Percentiles rank a stretch among this genome's conserved stretches.
These are phyloP conservation scores for Epistrophe grossulariae DNA, from an alignment of 2,888 invertebrate genomes.

Conservation along the genomic window DNA sequence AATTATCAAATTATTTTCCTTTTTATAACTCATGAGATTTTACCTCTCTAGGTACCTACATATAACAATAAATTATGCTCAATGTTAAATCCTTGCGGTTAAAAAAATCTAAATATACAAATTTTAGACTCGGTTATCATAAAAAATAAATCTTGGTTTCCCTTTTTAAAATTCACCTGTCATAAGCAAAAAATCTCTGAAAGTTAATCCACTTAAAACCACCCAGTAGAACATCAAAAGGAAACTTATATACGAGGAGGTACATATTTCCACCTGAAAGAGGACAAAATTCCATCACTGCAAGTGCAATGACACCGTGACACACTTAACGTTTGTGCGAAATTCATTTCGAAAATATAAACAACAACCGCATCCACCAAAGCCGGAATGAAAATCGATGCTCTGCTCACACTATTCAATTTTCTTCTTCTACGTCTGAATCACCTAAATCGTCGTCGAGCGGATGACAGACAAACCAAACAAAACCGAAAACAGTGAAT, in stretches of 20 bases:
- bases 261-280: background rate
- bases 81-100: too few species aligned
- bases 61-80: too few species aligned
- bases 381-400: slow-evolving; percentile 28
- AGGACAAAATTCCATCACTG: slow-evolving; percentile 54
- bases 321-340: slow-evolving; percentile 51
- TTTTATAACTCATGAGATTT: too few species aligned
- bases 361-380: slow-evolving; percentile 8
- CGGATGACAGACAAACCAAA: slow-evolving; percentile 33
- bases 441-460: background rate
- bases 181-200: background rate
- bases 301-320: slow-evolving; percentile 67
- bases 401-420: background rate
- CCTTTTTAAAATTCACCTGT: too few species aligned
- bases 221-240: slow-evolving; percentile 8
- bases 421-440: background rate
- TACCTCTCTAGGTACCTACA: too few species aligned
- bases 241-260: background rate
- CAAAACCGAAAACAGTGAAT: slow-evolving; percentile 61
- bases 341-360: slow-evolving; percentile 10
- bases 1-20: too few species aligned
- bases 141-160: too few species aligned
- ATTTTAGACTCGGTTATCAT: too few species aligned
- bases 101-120: too few species aligned
- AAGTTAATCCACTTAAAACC: slow-evolving; percentile 20